These are phyloP conservation scores for Tyrannus savana DNA, from an alignment of 2,113 vertebrate genomes.

Conservation along the genomic window DNA sequence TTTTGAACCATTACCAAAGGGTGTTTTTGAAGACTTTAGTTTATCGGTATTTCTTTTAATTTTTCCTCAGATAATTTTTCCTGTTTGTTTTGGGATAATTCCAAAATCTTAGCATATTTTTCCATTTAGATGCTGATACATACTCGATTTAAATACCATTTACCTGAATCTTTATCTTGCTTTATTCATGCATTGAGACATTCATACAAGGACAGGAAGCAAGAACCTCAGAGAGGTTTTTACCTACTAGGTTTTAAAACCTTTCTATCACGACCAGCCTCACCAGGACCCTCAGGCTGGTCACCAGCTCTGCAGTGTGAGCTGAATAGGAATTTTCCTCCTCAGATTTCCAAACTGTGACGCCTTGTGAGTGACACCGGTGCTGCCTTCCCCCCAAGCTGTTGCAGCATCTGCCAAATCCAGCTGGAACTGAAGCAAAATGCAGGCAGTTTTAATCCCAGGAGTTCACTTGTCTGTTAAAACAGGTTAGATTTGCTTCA, in stretches of 20 bases:
- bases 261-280: accelerated
- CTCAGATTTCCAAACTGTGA: background rate
- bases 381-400: background rate
- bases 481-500: background rate
- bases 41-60: background rate
- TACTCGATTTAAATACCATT: background rate
- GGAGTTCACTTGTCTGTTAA: background rate
- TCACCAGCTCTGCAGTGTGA: background rate
- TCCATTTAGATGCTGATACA: background rate
- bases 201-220: background rate
- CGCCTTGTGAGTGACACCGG: background rate
- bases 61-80: background rate
- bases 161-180: background rate
- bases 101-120: background rate
- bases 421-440: background rate
- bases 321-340: background rate
- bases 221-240: background rate
- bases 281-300: background rate
- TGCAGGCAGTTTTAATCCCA: background rate
- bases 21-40: background rate
- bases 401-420: background rate
- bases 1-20: background rate
- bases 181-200: background rate
- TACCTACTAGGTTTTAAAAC: background rate
- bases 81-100: background rate